Evolutionary conservation across 2,113 vertebrate genomes (phyloP).

Genomic region (Danionella cerebrum): DNA sequence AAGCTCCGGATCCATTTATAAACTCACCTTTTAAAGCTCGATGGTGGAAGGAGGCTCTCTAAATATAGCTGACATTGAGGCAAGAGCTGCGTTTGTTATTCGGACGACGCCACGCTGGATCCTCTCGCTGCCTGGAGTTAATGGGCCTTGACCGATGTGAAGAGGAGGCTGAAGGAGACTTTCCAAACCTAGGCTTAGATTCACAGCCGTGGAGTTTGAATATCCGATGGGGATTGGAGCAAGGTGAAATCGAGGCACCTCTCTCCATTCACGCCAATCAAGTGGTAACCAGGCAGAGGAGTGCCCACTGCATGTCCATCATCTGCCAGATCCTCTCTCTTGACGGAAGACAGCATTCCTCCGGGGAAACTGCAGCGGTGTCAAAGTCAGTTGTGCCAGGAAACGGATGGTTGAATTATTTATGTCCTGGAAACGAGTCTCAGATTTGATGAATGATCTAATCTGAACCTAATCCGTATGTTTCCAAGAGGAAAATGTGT

Average conservation of each 20-base stretch:
- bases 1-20: neutral
- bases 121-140: neutral
- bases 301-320: neutral
- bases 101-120: neutral
- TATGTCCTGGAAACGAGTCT: no score
- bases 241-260: neutral
- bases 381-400: neutral
- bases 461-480: no score
- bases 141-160: conserved; percentile 14
- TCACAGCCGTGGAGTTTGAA: neutral
- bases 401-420: neutral
- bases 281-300: neutral
- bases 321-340: neutral
- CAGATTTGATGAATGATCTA: no score
- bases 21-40: neutral
- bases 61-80: conserved; percentile 23
- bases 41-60: neutral
- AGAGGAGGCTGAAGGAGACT: neutral
- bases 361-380: neutral
- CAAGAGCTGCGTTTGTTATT: conserved; percentile 5
- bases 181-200: neutral
- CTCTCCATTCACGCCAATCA: neutral
- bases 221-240: conserved; percentile 11
- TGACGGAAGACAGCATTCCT: neutral
- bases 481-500: no score